These are phyloP conservation scores for Scylla paramamosain DNA, from an alignment of 1,140 invertebrate species.

Conservation along the genomic window DNA sequence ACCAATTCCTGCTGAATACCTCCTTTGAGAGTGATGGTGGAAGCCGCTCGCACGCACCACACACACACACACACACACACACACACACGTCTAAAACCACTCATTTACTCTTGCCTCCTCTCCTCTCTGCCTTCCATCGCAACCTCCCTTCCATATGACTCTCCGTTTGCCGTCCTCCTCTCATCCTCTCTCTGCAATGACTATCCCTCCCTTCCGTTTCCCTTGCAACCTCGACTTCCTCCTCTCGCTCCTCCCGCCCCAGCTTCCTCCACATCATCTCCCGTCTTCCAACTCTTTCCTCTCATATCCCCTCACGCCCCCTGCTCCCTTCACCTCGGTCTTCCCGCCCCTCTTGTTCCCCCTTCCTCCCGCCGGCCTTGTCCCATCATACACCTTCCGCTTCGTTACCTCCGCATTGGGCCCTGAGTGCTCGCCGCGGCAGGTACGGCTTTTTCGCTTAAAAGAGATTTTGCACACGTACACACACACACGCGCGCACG, in stretches of 20 bases:
- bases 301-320: neutral
- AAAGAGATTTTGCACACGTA: neutral
- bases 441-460: slow-evolving; percentile 12
- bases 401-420: neutral
- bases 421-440: neutral
- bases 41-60: too few species aligned
- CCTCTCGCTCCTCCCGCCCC: neutral
- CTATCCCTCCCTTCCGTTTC: neutral
- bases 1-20: too few species aligned
- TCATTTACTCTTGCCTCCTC: too few species aligned
- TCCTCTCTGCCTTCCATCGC: too few species aligned
- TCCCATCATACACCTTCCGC: slow-evolving; percentile 10
- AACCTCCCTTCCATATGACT: too few species aligned
- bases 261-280: neutral
- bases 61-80: too few species aligned
- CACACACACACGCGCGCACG: neutral
- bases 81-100: neutral
- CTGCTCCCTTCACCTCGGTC: neutral
- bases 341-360: neutral
- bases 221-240: neutral
- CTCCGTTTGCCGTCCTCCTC: neutral
- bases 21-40: too few species aligned
- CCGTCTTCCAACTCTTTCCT: neutral
- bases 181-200: neutral
- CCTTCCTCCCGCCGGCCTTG: neutral